Base-by-base conservation (phyloP, 2,113 vertebrate genomes). In the Cynopterus brachyotis region DNA sequence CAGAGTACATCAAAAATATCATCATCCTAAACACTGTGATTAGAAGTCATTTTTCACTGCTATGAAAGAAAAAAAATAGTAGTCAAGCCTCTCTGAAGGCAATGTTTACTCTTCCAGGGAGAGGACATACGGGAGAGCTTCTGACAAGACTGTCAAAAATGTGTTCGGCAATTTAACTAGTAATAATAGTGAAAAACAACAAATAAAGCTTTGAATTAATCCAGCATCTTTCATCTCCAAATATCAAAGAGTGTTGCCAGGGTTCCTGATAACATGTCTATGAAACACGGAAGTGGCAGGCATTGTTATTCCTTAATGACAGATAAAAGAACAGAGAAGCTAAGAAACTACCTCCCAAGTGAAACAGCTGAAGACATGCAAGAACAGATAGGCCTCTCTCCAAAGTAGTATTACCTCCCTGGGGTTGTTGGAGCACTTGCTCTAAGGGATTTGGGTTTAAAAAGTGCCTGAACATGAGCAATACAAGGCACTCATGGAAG, bases 201-300 rank as follows among this genome's bases (percentile, higher is more conserved):
- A 97, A 97, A 97, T 93, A 96, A 96, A 97, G 89, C 94, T 96
- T 97, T 97, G 97, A 96, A 94, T 97, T 98, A 98, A 97, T 96
- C 94, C 89, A 79, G 96, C 45, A 80, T 95, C 97, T 98, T 97
- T 97, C 97, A 97, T 98, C 98, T 97, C 81, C 24, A 40, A 9
- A 60, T 96, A 96, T 97, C 97, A 97, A 98, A 97, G 97, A 88
- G 72, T 20, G 19, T 87, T 64, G 92, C 92, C 96, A 89, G 53
- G 62, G 53, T 72, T 87, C 83, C 91, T 55, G 85, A 96, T 96
- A 87, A 96, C 95, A 67, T 17, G 45, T 89, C 95, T 94, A 62
- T 66, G 93, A 96, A 94, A 85, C 73, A 57, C 1, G 0, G n/a
- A 83, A 89, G 86, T 91, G 64, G 79, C 45, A 80, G 81, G 94